Evolutionary conservation across 2,113 vertebrate species (phyloP).

Genomic region (Hystrix cristata): DNA sequence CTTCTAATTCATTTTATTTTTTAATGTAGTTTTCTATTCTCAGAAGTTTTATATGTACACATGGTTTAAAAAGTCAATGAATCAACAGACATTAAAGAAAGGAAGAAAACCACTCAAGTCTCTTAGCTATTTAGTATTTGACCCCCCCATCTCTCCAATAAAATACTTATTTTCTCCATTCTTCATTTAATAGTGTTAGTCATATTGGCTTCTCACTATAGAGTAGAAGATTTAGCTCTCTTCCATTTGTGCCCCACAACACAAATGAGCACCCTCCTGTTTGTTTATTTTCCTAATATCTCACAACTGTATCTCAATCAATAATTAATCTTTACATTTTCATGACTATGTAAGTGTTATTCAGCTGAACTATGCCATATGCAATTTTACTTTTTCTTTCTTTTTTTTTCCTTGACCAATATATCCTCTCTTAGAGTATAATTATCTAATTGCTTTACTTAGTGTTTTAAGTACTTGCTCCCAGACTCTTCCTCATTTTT

Average conservation of each 20-base stretch:
- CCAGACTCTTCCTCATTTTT: neutral
- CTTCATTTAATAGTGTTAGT: neutral
- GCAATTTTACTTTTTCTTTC: neutral
- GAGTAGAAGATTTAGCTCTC: neutral
- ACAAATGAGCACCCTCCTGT: neutral
- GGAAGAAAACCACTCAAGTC: neutral
- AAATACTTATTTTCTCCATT: slow-evolving; percentile 4
- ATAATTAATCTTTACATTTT: neutral
- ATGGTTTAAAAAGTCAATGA: neutral
- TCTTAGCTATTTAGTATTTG: neutral
- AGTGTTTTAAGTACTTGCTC: neutral
- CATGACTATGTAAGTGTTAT: neutral
- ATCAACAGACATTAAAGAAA: neutral
- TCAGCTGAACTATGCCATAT: neutral
- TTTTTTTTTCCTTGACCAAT: neutral
- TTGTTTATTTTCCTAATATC: neutral
- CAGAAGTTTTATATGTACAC: neutral
- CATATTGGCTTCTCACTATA: neutral
- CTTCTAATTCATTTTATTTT: neutral
- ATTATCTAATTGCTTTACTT: neutral
- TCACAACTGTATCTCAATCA: neutral
- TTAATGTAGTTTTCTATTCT: neutral
- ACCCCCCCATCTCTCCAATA: neutral
- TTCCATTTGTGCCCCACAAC: neutral
- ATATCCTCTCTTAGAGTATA: neutral